Conservation (phyloP, 2,888 invertebrate species). For the Linnaemya vulpina region DNA sequence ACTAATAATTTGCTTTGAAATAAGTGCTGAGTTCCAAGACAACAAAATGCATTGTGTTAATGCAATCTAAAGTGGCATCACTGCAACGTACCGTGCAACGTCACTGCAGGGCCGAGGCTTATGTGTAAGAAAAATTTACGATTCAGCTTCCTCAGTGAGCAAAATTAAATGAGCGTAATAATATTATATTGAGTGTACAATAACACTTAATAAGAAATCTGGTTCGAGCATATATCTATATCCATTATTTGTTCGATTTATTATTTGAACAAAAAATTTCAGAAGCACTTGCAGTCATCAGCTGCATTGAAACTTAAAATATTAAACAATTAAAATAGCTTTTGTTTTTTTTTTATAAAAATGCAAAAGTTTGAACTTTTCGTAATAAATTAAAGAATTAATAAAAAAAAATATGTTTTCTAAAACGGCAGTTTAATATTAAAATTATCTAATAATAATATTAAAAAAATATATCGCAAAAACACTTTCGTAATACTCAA, state of each 20-base stretch:
- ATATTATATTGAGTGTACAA: too few species aligned
- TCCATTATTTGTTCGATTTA: not conserved
- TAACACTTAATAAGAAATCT: too few species aligned
- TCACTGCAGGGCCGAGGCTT: too few species aligned
- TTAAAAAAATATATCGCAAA: not conserved
- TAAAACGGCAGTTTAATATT: constrained; percentile 28
- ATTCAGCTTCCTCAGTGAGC: too few species aligned
- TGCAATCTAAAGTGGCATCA: too few species aligned
- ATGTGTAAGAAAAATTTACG: too few species aligned
- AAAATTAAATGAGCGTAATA: too few species aligned
- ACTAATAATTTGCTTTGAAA: too few species aligned
- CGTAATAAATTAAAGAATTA: not conserved
- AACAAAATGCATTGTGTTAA: too few species aligned
- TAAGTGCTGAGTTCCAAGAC: too few species aligned
- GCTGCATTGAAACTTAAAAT: not conserved
- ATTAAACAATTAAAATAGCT: not conserved
- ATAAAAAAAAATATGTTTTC: not conserved
- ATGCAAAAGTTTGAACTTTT: not conserved
- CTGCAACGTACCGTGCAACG: too few species aligned
- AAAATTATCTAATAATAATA: constrained; percentile 17
- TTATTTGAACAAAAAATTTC: not conserved
- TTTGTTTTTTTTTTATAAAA: constrained; percentile 1
- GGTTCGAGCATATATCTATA: too few species aligned
- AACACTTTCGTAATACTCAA: not conserved
- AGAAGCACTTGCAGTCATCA: not conserved